These are phyloP conservation scores for Listrodromus nycthemerus DNA, from an alignment of 2,888 invertebrate genomes.

Conservation along the genomic window DNA sequence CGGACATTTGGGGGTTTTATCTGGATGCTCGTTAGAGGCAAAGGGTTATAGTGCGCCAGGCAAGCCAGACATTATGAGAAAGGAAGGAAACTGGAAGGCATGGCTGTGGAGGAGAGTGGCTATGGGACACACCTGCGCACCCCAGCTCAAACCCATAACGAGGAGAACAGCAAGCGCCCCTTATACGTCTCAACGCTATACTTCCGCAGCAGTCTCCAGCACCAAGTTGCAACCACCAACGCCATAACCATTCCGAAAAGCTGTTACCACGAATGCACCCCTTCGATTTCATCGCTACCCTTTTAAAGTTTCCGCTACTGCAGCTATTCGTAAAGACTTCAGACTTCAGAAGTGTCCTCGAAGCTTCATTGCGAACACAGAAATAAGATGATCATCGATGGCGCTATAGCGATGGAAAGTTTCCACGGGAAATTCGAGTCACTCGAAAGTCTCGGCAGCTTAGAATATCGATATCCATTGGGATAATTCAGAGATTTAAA, in stretches of 20 bases:
- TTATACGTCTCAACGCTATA: conserved; percentile 47
- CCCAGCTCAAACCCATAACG: conserved; percentile 48
- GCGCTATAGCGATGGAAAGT: no score
- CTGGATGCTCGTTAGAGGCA: conserved; percentile 57
- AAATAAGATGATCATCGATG: conserved; percentile 1
- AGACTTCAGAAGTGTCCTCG: not conserved
- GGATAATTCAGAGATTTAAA: no score
- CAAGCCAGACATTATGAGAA: conserved; percentile 32
- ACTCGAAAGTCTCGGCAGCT: no score
- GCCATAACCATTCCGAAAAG: conserved; percentile 46
- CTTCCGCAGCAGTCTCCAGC: conserved; percentile 50
- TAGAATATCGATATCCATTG: no score
- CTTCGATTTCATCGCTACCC: conserved; percentile 42
- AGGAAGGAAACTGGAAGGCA: conserved; percentile 41
- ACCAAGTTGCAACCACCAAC: conserved; percentile 51
- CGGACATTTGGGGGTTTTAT: conserved; percentile 57
- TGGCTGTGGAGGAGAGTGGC: conserved; percentile 41
- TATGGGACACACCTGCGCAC: conserved; percentile 61
- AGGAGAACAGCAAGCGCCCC: conserved; percentile 47
- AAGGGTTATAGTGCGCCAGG: conserved; percentile 43
- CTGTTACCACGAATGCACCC: conserved; percentile 33
- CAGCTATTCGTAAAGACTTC: not conserved
- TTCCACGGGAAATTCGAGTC: no score
- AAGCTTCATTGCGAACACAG: conserved; percentile 13
- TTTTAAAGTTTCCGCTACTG: not conserved